A percentile compares a stretch with the other conserved stretches of the same genome.
These are phyloP conservation scores for Andrena chrysosceles DNA, from an alignment of 2,888 invertebrate genomes.

Conservation along the genomic window DNA sequence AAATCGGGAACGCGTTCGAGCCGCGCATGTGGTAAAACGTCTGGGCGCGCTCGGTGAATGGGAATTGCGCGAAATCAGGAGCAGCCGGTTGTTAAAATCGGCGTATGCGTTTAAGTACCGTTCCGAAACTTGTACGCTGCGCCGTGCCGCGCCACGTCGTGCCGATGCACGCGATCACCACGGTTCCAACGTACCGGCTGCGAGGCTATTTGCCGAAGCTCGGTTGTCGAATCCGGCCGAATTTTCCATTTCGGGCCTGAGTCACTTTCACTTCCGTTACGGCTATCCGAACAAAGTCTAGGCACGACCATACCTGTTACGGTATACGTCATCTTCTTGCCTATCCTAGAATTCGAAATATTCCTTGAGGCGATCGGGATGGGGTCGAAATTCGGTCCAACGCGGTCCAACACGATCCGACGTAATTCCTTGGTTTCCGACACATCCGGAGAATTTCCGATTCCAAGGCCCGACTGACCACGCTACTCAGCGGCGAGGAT, in stretches of 20 bases:
- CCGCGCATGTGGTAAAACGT: conserved; percentile 13
- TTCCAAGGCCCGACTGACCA: neutral
- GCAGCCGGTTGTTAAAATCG: conserved; percentile 69
- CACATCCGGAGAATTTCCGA: conserved; percentile 45
- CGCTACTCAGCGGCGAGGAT: neutral
- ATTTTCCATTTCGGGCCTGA: neutral
- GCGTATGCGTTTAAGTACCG: conserved; percentile 72
- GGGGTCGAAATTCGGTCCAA: conserved; percentile 48
- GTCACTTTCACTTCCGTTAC: neutral
- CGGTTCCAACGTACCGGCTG: conserved; percentile 1
- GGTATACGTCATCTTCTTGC: neutral
- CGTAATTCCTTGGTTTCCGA: conserved; percentile 52
- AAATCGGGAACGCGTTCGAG: conserved; percentile 1
- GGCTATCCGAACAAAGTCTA: neutral
- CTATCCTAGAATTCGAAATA: conserved; percentile 65
- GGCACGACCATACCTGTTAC: conserved; percentile 18
- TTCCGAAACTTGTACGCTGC: conserved; percentile 48
- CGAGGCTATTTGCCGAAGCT: neutral
- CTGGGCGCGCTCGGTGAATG: conserved; percentile 74
- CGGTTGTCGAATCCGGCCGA: neutral
- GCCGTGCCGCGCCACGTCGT: neutral
- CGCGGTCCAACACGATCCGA: conserved; percentile 37
- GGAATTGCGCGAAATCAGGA: conserved; percentile 78
- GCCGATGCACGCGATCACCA: conserved; percentile 20
- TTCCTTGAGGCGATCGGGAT: conserved; percentile 41